Conservation (phyloP, 35 echinoderm and acorn worm species). For the Heliocidaris erythrogramma region DNA sequence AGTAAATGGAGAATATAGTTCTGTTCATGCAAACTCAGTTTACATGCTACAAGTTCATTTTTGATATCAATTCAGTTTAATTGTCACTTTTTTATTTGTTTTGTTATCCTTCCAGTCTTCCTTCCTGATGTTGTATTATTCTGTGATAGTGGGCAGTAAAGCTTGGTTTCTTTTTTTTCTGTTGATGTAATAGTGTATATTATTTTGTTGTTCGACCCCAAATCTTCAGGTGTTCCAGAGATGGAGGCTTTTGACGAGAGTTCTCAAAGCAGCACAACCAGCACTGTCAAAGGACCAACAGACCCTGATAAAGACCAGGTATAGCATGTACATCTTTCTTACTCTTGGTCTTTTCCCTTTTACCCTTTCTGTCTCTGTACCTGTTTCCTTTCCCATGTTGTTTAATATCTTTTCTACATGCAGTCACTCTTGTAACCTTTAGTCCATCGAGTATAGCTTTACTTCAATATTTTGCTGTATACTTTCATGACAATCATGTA, state of each 20-base stretch:
- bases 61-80: no score
- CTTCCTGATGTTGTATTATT: no score
- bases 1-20: no score
- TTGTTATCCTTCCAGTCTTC: no score
- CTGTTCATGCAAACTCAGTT: no score
- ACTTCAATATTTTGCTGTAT: neutral
- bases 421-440: neutral
- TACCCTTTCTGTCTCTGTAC: neutral
- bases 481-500: no score
- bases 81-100: no score
- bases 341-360: no score
- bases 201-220: neutral
- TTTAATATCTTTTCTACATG: neutral
- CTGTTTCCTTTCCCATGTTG: neutral
- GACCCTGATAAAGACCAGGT: slow-evolving; percentile 50
- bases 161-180: no score
- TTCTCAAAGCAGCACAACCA: slow-evolving; percentile 32
- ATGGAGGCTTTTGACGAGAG: slow-evolving; percentile 38
- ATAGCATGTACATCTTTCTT: neutral
- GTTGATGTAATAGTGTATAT: no score
- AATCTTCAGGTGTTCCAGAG: slow-evolving; percentile 12
- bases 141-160: no score
- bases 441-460: neutral
- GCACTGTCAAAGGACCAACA: slow-evolving; percentile 22
- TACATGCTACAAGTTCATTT: no score